phyloP scores from a whole-genome alignment of 1,140 invertebrate species.

The Saccostrea glomerata region DNA sequence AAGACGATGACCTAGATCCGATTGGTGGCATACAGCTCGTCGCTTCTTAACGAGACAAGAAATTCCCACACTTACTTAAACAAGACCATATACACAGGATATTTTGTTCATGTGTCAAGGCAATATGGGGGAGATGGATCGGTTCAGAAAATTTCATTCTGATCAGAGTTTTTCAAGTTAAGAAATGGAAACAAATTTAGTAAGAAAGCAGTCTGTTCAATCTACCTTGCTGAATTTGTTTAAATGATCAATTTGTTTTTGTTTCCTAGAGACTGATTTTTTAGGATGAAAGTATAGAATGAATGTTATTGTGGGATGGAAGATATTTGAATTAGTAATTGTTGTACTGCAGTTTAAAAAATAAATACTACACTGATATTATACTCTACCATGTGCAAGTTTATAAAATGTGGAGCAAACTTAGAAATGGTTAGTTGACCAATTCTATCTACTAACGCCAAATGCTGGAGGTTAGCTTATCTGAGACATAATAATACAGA shows the following conservation, averaged over 20 bases:
- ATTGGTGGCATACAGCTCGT: slow-evolving; percentile 34
- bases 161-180: too few species aligned
- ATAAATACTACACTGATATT: neutral
- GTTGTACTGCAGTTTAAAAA: neutral
- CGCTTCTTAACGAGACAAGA: slow-evolving; percentile 27
- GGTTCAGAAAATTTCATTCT: neutral
- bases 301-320: neutral
- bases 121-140: neutral
- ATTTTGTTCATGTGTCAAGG: neutral
- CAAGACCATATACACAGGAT: neutral
- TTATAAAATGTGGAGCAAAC: neutral
- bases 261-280: neutral
- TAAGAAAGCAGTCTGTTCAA: neutral
- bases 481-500: slow-evolving; percentile 28
- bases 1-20: slow-evolving; percentile 7
- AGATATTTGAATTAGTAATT: neutral
- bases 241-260: neutral
- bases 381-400: slow-evolving; percentile 1
- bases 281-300: neutral
- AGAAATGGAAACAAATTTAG: neutral
- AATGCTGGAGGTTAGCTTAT: neutral
- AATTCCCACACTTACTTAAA: slow-evolving; percentile 6
- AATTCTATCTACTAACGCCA: neutral
- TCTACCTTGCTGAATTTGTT: neutral
- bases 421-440: neutral